Percentiles rank a stretch among this genome's conserved stretches.
phyloP scores from a whole-genome alignment of 2,113 vertebrate genomes.

The Eulacestoma nigropectus region DNA sequence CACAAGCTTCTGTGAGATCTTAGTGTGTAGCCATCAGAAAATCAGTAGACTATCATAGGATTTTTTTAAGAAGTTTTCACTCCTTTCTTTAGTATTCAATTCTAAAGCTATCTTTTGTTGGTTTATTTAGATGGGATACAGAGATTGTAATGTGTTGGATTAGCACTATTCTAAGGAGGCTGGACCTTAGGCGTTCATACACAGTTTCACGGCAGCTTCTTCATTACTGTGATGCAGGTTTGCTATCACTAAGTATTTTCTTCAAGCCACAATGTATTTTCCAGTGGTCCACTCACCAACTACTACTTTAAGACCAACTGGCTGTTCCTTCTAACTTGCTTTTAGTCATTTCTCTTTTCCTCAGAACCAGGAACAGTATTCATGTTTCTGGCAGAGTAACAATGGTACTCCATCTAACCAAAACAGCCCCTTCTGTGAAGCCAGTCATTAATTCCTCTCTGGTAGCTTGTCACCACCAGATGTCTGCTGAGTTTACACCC shows the following conservation, averaged over 20 bases:
- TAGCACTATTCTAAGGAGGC: background rate
- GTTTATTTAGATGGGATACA: background rate
- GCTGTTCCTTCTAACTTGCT: background rate
- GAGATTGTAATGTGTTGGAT: background rate
- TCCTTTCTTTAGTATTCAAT: background rate
- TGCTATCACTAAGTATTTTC: background rate
- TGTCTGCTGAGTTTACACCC: constrained; percentile 25
- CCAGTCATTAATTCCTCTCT: constrained; percentile 16
- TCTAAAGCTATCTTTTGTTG: background rate
- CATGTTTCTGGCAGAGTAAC: background rate
- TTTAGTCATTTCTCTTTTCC: constrained; percentile 1
- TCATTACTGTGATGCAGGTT: background rate
- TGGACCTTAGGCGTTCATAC: background rate
- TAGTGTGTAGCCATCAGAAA: background rate
- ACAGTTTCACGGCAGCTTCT: background rate
- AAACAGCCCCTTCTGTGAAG: background rate
- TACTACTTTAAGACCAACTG: background rate
- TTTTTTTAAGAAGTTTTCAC: background rate
- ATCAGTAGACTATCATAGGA: background rate
- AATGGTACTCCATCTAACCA: background rate
- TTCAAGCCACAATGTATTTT: background rate
- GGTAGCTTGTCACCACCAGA: constrained; percentile 16
- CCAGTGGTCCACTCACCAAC: background rate
- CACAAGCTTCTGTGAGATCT: background rate
- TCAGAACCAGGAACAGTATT: background rate